Base-by-base conservation (phyloP, 2,888 invertebrate genomes). In the Deilephila elpenor region DNA sequence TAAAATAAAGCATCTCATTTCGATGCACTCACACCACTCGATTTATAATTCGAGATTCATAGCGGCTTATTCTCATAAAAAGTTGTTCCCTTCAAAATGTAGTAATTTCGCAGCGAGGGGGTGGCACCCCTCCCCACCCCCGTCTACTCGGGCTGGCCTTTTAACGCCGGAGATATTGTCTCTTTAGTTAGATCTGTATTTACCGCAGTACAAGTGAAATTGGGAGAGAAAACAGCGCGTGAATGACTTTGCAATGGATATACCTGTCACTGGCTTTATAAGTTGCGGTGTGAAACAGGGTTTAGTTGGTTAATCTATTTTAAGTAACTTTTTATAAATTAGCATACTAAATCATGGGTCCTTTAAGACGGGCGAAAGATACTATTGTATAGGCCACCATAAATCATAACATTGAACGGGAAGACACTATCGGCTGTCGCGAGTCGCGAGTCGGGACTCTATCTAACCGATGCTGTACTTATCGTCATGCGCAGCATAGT, bases 21-120 rank as follows among this genome's bases (percentile, higher is more conserved):
- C 80, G 83, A 85, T 85, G 83, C 82, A 86, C 84, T 86, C 82
- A 80, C 81, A 82, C 82, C 83, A 85, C 86, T 83, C 87, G 87
- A 91, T 90, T 92, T 92, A 92, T 93, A 92, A 94, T 94, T 94
- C 89, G 90, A 93, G 92, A 93, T 94, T 93, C 94, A 94, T 94
- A 93, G 90, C 89, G 88, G 93, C 92, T 94, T 93, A 93, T 92
- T 93, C 93, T 92, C 95, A 93, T 93, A 94, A 94, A 94, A 94
- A 94, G 91, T 93, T 93, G 92, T 93, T 93, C 93, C 93, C 93
- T 93, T 92, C 91, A 92, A 94, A 89, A 94, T 91, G 93, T 93
- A 92, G 94, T 94, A 94, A 94, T 94, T 94, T 94, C 89, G 91
- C 91, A 87, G 86, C 84, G 91, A 89, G 91, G 89, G 91, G 84